Evolutionary conservation across 2,113 vertebrate genomes (phyloP).

Genomic region (Oxygymnocypris stewartii): DNA sequence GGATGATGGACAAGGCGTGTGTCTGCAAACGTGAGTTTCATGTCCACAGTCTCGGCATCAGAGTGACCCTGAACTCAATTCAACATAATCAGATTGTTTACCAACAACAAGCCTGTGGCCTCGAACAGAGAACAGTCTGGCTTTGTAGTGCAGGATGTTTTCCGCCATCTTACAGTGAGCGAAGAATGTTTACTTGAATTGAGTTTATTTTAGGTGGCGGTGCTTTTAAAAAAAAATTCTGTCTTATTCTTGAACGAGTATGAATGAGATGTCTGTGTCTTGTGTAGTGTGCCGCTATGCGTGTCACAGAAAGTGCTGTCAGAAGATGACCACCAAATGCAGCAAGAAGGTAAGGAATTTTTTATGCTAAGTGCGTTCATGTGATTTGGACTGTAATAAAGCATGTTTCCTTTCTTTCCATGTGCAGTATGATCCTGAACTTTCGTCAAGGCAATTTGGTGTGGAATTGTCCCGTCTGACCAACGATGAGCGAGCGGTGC

Average conservation of each 20-base stretch:
- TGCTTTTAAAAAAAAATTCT: background rate
- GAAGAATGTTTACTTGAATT: slow-evolving; percentile 40
- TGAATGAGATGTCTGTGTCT: slow-evolving; percentile 65
- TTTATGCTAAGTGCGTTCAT: background rate
- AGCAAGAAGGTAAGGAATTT: slow-evolving; percentile 89
- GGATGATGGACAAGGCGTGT: slow-evolving; percentile 98
- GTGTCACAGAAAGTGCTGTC: slow-evolving; percentile 97
- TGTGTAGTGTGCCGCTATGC: slow-evolving; percentile 95
- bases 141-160: slow-evolving; percentile 62
- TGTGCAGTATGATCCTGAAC: slow-evolving; percentile 88
- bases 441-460: slow-evolving; percentile 90
- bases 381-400: background rate
- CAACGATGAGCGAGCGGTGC: slow-evolving; percentile 89
- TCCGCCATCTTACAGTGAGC: slow-evolving; percentile 37
- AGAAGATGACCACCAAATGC: slow-evolving; percentile 89
- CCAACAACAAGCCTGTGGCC: slow-evolving; percentile 72
- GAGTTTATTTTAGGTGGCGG: slow-evolving; percentile 22
- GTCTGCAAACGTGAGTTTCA: slow-evolving; percentile 93
- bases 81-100: slow-evolving; percentile 74
- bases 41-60: slow-evolving; percentile 29
- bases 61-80: slow-evolving; percentile 50
- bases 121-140: slow-evolving; percentile 53
- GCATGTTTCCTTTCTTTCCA: slow-evolving; percentile 39
- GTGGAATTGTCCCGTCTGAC: slow-evolving; percentile 94
- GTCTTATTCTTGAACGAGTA: slow-evolving; percentile 14